A percentile compares a stretch with the other conserved stretches of the same genome.
phyloP scores from a whole-genome alignment of 2,888 invertebrate species.

The Scaptomyza reducta region DNA sequence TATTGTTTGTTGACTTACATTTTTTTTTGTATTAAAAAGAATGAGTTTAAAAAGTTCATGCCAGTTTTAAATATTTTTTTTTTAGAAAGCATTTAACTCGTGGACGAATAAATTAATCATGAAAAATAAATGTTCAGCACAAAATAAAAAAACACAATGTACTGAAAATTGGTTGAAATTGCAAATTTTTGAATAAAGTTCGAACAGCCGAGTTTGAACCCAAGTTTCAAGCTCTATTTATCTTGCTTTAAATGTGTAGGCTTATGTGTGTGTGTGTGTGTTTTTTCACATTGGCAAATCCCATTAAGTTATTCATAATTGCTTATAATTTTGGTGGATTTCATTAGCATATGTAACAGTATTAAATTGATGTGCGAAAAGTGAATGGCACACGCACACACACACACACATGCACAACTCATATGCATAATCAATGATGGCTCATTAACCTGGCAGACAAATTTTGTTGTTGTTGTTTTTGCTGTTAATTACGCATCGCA shows the following conservation, averaged over 20 bases:
- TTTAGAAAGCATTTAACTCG: too few species aligned
- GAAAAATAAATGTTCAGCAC: too few species aligned
- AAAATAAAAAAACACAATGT: too few species aligned
- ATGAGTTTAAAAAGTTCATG: too few species aligned
- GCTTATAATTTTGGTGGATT: conserved; percentile 77
- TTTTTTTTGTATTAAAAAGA: too few species aligned
- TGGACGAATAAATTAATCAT: too few species aligned
- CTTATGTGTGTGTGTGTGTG: background rate
- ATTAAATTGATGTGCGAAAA: conserved; percentile 72
- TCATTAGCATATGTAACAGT: conserved; percentile 76
- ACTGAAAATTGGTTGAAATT: too few species aligned
- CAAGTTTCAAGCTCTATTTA: too few species aligned
- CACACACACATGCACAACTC: conserved; percentile 32
- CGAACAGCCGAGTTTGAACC: too few species aligned
- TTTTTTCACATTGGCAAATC: conserved; percentile 49
- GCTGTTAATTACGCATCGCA: conserved; percentile 73
- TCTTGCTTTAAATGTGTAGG: background rate
- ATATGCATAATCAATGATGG: conserved; percentile 77
- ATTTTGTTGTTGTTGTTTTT: conserved; percentile 36
- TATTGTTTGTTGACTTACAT: too few species aligned
- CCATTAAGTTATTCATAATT: conserved; percentile 74
- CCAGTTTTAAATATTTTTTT: too few species aligned
- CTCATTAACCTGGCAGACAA: conserved; percentile 73
- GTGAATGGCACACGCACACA: conserved; percentile 33
- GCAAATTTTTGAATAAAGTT: too few species aligned